Evolutionary conservation across 2,113 vertebrate species (phyloP).

Genomic region (Rissa tridactyla): DNA sequence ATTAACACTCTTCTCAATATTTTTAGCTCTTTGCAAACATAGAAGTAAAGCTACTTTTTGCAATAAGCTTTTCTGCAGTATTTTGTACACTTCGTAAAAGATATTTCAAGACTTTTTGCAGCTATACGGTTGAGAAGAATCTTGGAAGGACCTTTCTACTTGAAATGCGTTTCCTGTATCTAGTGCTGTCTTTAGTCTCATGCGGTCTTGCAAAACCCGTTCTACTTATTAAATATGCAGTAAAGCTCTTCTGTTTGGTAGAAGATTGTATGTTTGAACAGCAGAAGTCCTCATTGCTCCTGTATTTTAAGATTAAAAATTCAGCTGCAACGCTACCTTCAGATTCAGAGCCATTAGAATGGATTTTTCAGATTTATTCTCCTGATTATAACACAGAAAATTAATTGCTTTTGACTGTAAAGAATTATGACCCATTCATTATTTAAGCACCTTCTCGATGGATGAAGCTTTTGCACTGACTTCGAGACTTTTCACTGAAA

Average conservation of each 20-base stretch:
- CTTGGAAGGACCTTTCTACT: slow-evolving; percentile 12
- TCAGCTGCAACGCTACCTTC: neutral
- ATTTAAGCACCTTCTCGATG: slow-evolving; percentile 52
- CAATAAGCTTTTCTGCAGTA: neutral
- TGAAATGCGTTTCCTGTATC: slow-evolving; percentile 30
- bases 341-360: slow-evolving; percentile 19
- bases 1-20: neutral
- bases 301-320: slow-evolving; percentile 50
- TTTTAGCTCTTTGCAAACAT: neutral
- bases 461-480: slow-evolving; percentile 3
- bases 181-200: slow-evolving; percentile 32
- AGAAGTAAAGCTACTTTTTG: neutral
- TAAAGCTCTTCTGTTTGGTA: slow-evolving; percentile 46
- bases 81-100: neutral
- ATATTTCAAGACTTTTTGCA: neutral
- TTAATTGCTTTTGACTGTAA: slow-evolving; percentile 59
- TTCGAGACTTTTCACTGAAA: neutral
- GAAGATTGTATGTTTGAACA: slow-evolving; percentile 33
- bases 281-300: neutral
- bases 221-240: slow-evolving; percentile 53
- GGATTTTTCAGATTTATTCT: slow-evolving; percentile 54
- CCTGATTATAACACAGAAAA: slow-evolving; percentile 55
- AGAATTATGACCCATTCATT: slow-evolving; percentile 47
- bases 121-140: neutral
- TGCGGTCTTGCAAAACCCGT: neutral